A percentile compares a stretch with the other conserved stretches of the same genome.
Conservation (phyloP, 2,888 invertebrate species). For the Amphipyra berbera region DNA sequence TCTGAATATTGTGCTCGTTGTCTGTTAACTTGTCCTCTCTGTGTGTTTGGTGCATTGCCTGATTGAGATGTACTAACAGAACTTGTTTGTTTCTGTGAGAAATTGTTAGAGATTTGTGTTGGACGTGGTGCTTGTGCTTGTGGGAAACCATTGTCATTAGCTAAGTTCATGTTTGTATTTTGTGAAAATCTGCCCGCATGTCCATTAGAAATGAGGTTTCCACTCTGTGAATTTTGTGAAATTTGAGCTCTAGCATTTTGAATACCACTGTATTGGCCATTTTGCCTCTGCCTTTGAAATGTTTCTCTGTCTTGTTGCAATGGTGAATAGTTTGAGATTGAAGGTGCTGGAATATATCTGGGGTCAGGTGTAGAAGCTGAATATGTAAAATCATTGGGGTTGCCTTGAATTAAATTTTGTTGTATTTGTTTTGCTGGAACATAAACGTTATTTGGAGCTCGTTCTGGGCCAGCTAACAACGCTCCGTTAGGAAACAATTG, state of each 20-base stretch:
- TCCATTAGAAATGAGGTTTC: slow-evolving; percentile 66
- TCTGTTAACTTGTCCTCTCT: slow-evolving; percentile 62
- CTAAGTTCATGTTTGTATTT: slow-evolving; percentile 44
- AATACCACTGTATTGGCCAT: slow-evolving; percentile 59
- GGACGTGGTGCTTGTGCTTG: slow-evolving; percentile 58
- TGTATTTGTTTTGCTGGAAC: slow-evolving; percentile 76
- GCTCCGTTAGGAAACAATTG: slow-evolving; percentile 81
- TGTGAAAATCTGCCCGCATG: slow-evolving; percentile 66
- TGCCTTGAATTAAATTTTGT: slow-evolving; percentile 68
- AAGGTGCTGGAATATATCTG: slow-evolving; percentile 71
- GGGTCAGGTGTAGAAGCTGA: slow-evolving; percentile 81
- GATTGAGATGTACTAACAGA: slow-evolving; percentile 53
- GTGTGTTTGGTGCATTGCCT: slow-evolving; percentile 60
- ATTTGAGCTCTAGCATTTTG: slow-evolving; percentile 64
- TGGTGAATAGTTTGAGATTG: slow-evolving; percentile 64
- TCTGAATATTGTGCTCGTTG: slow-evolving; percentile 68
- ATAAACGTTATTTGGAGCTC: slow-evolving; percentile 73
- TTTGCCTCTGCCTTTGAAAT: slow-evolving; percentile 75
- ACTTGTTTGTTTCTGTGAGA: slow-evolving; percentile 63
- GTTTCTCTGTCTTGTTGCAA: slow-evolving; percentile 67
- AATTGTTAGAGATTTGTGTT: slow-evolving; percentile 61
- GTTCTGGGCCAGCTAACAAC: slow-evolving; percentile 72
- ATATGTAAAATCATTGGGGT: slow-evolving; percentile 69
- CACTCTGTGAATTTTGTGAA: slow-evolving; percentile 58
- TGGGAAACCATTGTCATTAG: slow-evolving; percentile 57